Percentiles rank a stretch among this genome's conserved stretches.
Conservation (phyloP, 2,888 invertebrate genomes). For the Acanthoscelides obtectus region DNA sequence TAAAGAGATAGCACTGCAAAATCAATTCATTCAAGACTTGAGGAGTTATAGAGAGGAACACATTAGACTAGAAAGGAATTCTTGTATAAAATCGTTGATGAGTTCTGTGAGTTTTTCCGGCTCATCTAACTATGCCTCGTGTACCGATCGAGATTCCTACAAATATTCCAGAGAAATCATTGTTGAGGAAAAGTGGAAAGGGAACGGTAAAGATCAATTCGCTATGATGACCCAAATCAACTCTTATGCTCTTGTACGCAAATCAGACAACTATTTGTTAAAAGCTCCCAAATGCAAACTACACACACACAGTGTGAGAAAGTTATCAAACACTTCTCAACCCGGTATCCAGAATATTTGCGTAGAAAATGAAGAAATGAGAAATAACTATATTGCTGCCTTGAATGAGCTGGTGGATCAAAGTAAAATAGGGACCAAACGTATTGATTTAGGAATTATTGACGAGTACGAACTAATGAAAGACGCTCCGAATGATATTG, state of each 20-base stretch:
- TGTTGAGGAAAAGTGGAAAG: background rate
- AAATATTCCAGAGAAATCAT: background rate
- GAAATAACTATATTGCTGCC: background rate
- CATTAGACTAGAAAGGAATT: background rate
- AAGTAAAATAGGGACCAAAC: background rate
- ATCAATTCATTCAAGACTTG: constrained; percentile 13
- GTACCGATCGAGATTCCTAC: background rate
- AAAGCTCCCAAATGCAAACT: background rate
- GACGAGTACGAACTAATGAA: constrained; percentile 27
- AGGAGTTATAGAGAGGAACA: constrained; percentile 6
- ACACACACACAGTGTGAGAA: background rate
- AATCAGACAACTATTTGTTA: background rate
- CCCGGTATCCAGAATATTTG: background rate
- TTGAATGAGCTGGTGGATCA: background rate
- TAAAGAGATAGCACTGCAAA: constrained; percentile 14
- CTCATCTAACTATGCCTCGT: background rate
- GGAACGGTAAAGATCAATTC: background rate
- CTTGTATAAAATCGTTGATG: background rate
- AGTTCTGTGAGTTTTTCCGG: background rate
- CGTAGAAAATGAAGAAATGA: constrained; percentile 1
- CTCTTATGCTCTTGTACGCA: background rate
- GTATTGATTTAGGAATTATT: background rate
- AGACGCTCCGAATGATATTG: constrained; percentile 24
- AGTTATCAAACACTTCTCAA: background rate
- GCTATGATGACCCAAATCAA: background rate